Evolutionary conservation across 1,140 invertebrate genomes (phyloP), one percentile per base, ranked within the genome.

Genomic region (Sarcophaga bullata): DNA sequence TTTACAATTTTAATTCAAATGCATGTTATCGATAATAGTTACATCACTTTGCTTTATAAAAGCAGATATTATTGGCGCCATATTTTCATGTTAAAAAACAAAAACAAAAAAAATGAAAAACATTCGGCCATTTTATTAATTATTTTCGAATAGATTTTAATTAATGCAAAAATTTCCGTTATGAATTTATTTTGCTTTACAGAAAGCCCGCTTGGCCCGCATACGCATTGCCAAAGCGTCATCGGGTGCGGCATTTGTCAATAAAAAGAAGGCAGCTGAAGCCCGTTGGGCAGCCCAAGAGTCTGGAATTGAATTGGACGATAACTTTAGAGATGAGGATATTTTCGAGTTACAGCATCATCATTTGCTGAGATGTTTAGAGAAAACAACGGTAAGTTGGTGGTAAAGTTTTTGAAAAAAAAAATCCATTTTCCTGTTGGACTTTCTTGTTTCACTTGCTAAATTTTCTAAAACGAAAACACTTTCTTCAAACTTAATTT

Each of bases 291-390:
- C 96, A 62, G 97, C 97, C 37, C 95, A 97, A 91, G 96, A 97
- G 91, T 96, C 95, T 49, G 97, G 97, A 76, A 93, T 97, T 85
- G 95, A 96, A 87, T 92, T 97, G 84, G 96, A 97, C 87, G 97
- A 98, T 82, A 94, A 93, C 86, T 95, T 95, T 86, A 93, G 95
- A 86, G 96, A 98, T 89, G 97, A 99, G 89, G 98, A 99, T 90
- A 98, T 99, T 86, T 99, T 99, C 91, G 98, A 99, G 91, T 92
- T 99, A 91, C 98, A 99, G 92, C 98, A 99, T 92, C 98, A 99
- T 91, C 98, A 99, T 92, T 92, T 99, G 75, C 93, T 99, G 80
- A 94, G 97, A 86, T 99, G 98, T 91, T 93, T 99, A 83, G 98
- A 99, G 91, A 98, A 98, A 91, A 99, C 98, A 80, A 99, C 98